Conservation (phyloP, 2,113 vertebrate genomes). For the Columbina picui region DNA sequence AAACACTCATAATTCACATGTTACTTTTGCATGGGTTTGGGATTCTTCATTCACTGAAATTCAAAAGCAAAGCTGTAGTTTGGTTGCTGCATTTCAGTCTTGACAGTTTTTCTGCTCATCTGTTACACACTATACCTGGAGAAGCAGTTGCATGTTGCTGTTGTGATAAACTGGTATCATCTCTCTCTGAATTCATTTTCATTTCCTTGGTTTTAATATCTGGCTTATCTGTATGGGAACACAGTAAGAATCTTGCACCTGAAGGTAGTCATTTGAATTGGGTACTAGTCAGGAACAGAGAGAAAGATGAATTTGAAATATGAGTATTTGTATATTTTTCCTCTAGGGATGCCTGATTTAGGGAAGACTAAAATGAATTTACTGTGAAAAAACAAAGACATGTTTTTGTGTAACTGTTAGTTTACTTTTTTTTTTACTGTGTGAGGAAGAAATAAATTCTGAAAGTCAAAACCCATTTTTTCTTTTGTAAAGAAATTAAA, state of each 20-base stretch:
- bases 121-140: neutral
- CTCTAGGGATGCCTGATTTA: neutral
- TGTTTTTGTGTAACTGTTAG: neutral
- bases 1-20: neutral
- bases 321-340: neutral
- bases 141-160: accelerated
- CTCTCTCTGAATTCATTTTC: neutral
- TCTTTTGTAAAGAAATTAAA: neutral
- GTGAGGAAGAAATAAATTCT: neutral
- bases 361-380: neutral
- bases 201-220: neutral
- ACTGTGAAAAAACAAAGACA: neutral
- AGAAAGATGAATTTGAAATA: neutral
- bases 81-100: neutral
- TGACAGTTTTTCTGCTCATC: neutral
- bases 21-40: neutral
- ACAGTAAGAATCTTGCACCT: neutral
- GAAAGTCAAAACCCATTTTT: neutral
- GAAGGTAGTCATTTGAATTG: neutral
- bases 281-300: too few species aligned
- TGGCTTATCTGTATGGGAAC: neutral
- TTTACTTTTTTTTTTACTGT: neutral
- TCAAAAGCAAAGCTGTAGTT: neutral
- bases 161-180: neutral
- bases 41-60: neutral